phyloP scores from a whole-genome alignment of 2,113 vertebrate genomes.

The Perca flavescens region DNA sequence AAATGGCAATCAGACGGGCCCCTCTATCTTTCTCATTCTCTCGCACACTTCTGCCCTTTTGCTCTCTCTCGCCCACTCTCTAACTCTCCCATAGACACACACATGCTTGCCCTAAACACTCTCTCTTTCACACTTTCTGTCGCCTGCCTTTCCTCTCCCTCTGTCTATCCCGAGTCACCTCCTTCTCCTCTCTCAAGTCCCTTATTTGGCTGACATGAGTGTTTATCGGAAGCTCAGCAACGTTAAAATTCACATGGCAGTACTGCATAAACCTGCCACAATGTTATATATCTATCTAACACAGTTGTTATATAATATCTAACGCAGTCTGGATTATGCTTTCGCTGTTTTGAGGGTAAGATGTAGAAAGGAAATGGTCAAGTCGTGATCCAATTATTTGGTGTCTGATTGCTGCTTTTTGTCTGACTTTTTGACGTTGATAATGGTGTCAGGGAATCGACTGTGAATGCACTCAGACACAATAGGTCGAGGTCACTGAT shows the following conservation, averaged over 20 bases:
- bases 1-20: slow-evolving; percentile 52
- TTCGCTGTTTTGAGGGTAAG: no score
- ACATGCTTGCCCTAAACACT: background rate
- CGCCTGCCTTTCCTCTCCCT: background rate
- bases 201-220: slow-evolving; percentile 21
- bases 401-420: background rate
- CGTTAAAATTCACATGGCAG: slow-evolving; percentile 21
- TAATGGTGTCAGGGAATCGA: background rate
- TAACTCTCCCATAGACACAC: background rate
- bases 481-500: background rate
- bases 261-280: background rate
- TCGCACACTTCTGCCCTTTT: slow-evolving; percentile 27
- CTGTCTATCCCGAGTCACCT: background rate
- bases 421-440: background rate
- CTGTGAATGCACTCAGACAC: background rate
- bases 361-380: background rate
- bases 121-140: slow-evolving; percentile 8
- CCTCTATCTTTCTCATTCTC: slow-evolving; percentile 29
- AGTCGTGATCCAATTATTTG: background rate
- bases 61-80: slow-evolving; percentile 28
- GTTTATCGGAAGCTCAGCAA: slow-evolving; percentile 1
- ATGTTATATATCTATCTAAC: background rate
- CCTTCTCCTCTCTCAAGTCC: background rate
- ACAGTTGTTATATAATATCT: no score
- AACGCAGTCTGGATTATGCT: no score